Conservation (phyloP, 2,888 invertebrate genomes). For the Stenotaenia linearis region DNA sequence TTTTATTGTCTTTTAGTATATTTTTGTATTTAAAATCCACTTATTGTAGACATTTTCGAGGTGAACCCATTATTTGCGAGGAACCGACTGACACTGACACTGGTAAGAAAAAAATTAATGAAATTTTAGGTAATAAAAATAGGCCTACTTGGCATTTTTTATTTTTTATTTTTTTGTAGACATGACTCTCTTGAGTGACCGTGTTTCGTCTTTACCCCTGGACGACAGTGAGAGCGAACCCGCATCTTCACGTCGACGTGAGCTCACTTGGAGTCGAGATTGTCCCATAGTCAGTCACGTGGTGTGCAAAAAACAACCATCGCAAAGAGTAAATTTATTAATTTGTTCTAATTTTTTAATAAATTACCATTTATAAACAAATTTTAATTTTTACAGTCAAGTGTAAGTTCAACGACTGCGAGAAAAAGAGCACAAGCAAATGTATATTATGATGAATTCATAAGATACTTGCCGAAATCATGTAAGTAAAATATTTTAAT, state of each 20-base stretch:
- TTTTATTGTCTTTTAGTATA: not conserved
- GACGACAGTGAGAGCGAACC: constrained; percentile 27
- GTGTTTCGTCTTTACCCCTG: constrained; percentile 2
- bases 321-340: not conserved
- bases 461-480: constrained; percentile 30
- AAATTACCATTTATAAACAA: not conserved
- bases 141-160: no score
- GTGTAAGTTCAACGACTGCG: constrained; percentile 11
- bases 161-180: not conserved
- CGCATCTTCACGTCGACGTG: not conserved
- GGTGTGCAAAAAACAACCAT: not conserved
- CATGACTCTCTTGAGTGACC: constrained; percentile 2
- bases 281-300: constrained; percentile 31
- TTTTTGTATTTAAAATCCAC: not conserved
- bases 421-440: constrained; percentile 24
- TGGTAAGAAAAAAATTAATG: not conserved
- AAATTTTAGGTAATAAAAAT: no score
- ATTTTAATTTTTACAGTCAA: not conserved
- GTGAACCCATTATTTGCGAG: not conserved
- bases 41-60: not conserved
- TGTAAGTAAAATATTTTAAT: not conserved
- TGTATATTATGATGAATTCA: constrained; percentile 29
- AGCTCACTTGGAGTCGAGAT: constrained; percentile 24
- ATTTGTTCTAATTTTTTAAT: no score
- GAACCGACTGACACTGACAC: constrained; percentile 7